phyloP scores from a whole-genome alignment of 1,140 invertebrate genomes.

The Zophobas morio region DNA sequence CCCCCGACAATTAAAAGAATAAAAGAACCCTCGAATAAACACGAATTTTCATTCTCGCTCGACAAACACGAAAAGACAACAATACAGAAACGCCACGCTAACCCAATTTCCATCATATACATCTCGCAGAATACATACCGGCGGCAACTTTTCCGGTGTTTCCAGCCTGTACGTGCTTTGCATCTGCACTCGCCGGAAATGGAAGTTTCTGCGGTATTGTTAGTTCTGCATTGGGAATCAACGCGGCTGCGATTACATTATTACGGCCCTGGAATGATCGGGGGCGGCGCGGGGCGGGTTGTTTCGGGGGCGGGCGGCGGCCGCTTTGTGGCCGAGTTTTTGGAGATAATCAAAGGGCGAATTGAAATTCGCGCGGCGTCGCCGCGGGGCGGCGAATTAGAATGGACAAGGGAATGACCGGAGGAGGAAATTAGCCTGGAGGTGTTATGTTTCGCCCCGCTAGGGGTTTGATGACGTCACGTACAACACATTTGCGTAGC shows the following conservation, averaged over 20 bases:
- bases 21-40: background rate
- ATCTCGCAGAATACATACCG: background rate
- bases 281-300: background rate
- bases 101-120: background rate
- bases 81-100: background rate
- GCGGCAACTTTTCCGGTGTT: conserved; percentile 5
- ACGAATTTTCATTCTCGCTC: no score
- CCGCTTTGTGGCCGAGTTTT: no score
- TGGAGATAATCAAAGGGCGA: no score
- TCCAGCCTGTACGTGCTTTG: conserved; percentile 1
- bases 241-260: background rate
- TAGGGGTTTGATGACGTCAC: no score
- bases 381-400: no score
- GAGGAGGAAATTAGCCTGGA: no score
- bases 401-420: no score
- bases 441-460: no score
- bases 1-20: background rate
- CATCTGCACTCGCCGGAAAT: conserved; percentile 6
- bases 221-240: conserved; percentile 5
- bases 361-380: no score
- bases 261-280: background rate
- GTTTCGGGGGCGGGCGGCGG: no score
- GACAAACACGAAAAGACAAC: background rate
- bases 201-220: conserved; percentile 10
- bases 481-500: no score